phyloP scores from a whole-genome alignment of 2,888 invertebrate genomes.

The Auanema freiburgensis region DNA sequence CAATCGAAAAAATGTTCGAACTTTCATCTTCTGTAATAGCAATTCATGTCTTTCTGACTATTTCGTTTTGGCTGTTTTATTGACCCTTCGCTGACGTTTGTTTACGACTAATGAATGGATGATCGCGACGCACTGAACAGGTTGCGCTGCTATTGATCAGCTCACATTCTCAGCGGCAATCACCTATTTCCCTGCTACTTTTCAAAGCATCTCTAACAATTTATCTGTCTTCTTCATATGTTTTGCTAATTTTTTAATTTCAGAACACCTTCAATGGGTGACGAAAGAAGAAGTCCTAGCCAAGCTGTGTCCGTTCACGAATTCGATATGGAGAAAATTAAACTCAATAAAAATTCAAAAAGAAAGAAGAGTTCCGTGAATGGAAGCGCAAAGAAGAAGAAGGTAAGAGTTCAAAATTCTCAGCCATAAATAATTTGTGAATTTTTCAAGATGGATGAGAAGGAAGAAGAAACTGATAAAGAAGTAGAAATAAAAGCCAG shows the following conservation, averaged over 20 bases:
- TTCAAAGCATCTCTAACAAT: no score
- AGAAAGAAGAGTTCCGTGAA: constrained; percentile 18
- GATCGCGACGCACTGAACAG: no score
- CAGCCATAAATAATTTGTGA: not conserved
- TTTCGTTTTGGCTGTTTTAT: no score
- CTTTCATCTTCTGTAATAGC: no score
- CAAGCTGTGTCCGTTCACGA: constrained; percentile 20
- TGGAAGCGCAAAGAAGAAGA: constrained; percentile 22
- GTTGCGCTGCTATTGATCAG: no score
- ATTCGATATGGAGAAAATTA: constrained; percentile 25
- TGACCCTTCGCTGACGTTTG: no score
- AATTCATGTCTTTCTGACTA: no score
- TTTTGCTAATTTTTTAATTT: not conserved
- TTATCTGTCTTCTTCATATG: no score
- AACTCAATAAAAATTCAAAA: constrained; percentile 19
- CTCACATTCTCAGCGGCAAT: no score
- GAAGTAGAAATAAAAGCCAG: constrained; percentile 5
- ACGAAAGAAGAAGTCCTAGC: constrained; percentile 21
- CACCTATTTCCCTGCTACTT: no score
- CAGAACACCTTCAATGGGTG: constrained; percentile 21
- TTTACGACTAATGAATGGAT: no score
- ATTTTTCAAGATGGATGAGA: not conserved
- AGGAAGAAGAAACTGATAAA: constrained; percentile 3
- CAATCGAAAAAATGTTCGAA: no score
- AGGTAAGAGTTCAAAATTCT: not conserved